Evolutionary conservation across 1,140 invertebrate species (phyloP).

Genomic region (Agrypnia vestita): DNA sequence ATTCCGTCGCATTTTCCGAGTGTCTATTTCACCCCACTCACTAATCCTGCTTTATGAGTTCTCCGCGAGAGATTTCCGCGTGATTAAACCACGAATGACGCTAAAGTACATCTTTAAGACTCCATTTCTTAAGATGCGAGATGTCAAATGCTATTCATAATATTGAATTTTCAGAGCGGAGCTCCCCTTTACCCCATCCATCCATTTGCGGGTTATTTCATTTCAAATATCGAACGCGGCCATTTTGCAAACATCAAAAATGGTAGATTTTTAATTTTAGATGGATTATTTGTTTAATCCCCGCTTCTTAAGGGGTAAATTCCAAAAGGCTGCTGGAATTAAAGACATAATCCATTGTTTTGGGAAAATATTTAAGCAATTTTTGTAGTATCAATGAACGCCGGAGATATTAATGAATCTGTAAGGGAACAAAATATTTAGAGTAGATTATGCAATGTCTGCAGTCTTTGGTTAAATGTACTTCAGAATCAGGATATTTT

Average conservation of each 20-base stretch:
- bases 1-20: slow-evolving; percentile 13
- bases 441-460: too few species aligned
- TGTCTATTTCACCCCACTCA: slow-evolving; percentile 43
- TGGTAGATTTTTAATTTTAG: slow-evolving; percentile 32
- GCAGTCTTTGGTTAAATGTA: too few species aligned
- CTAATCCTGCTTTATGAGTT: slow-evolving; percentile 54
- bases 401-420: too few species aligned
- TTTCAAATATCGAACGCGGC: slow-evolving; percentile 43
- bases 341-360: too few species aligned
- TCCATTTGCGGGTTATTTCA: slow-evolving; percentile 46
- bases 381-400: too few species aligned
- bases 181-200: not conserved
- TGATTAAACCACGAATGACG: slow-evolving; percentile 51
- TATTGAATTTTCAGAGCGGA: slow-evolving; percentile 43
- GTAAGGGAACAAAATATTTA: too few species aligned
- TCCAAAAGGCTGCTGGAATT: too few species aligned
- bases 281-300: slow-evolving; percentile 29
- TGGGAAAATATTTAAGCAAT: too few species aligned
- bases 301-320: too few species aligned
- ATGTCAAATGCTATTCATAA: slow-evolving; percentile 53
- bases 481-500: too few species aligned
- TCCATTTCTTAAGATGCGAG: slow-evolving; percentile 43
- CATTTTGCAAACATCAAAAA: slow-evolving; percentile 41
- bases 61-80: slow-evolving; percentile 43
- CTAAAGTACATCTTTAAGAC: slow-evolving; percentile 44